Evolutionary conservation across 1,140 invertebrate genomes (phyloP).

Genomic region (Nixonia krombeini): DNA sequence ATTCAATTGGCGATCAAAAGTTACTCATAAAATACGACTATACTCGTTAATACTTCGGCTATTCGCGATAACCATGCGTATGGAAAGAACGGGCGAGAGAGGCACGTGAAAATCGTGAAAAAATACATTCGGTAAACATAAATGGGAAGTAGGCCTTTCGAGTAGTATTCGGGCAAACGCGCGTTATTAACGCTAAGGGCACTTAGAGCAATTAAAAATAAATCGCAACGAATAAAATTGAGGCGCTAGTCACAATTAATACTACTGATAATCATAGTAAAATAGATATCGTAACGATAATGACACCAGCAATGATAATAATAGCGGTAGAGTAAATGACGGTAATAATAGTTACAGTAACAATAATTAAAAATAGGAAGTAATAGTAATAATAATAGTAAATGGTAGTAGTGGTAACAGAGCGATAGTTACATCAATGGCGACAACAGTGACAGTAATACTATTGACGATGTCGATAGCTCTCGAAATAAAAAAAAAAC

Average conservation of each 20-base stretch:
- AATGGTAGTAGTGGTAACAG: slow-evolving; percentile 18
- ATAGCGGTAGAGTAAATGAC: slow-evolving; percentile 18
- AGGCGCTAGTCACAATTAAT: slow-evolving; percentile 1
- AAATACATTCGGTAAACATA: too few relatives aligned
- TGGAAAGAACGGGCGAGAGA: too few relatives aligned
- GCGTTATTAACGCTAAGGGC: slow-evolving; percentile 3
- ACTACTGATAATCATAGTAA: slow-evolving; percentile 1
- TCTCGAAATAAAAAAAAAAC: not conserved
- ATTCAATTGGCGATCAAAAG: too few relatives aligned
- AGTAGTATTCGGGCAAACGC: slow-evolving; percentile 2
- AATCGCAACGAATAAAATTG: not conserved
- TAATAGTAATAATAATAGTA: slow-evolving; percentile 16
- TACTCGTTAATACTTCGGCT: too few relatives aligned
- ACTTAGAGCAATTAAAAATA: slow-evolving; percentile 1
- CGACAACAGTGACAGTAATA: slow-evolving; percentile 31
- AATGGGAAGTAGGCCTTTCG: not conserved
- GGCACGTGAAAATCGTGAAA: too few relatives aligned
- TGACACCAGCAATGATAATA: slow-evolving; percentile 16
- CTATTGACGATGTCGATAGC: slow-evolving; percentile 7
- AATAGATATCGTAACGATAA: slow-evolving; percentile 8
- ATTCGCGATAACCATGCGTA: too few relatives aligned
- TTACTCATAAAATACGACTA: too few relatives aligned
- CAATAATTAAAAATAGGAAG: slow-evolving; percentile 4
- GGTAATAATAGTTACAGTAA: slow-evolving; percentile 5
- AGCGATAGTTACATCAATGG: slow-evolving; percentile 17